These are phyloP conservation scores for Paratilapia polleni DNA, from an alignment of 2,113 vertebrate species.

Conservation along the genomic window DNA sequence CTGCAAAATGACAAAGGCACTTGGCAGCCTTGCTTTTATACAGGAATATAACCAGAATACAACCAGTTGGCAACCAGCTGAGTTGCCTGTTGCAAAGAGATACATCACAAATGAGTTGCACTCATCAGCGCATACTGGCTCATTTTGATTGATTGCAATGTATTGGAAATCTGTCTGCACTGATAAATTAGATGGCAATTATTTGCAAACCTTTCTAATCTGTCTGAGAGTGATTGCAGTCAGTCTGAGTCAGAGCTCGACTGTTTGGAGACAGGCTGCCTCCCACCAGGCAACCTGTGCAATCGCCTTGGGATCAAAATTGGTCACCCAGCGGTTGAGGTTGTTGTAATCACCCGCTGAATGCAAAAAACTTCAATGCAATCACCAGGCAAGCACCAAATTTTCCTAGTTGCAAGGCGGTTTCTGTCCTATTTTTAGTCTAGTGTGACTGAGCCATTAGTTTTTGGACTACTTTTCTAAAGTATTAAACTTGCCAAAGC, in stretches of 20 bases:
- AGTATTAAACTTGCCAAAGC: no score
- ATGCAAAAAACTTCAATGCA: neutral
- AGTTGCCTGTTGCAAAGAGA: neutral
- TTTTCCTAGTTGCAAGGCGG: neutral
- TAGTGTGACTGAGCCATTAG: no score
- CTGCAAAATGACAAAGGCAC: neutral
- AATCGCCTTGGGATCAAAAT: neutral
- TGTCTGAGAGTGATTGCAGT: neutral
- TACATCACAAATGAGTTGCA: neutral
- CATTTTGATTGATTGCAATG: no score
- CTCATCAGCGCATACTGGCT: neutral
- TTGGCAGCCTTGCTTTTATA: neutral
- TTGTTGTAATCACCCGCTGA: neutral
- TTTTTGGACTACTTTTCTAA: no score
- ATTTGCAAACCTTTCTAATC: neutral
- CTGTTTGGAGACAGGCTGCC: neutral
- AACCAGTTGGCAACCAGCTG: neutral
- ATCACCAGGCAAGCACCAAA: neutral
- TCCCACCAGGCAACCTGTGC: neutral
- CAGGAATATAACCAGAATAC: neutral
- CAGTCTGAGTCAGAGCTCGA: accelerated
- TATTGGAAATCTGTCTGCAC: neutral
- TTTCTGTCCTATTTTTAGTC: neutral
- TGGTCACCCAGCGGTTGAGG: neutral
- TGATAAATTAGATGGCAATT: neutral